Base-by-base conservation (phyloP, 2,888 invertebrate species). In the Drosophila mercatorum region DNA sequence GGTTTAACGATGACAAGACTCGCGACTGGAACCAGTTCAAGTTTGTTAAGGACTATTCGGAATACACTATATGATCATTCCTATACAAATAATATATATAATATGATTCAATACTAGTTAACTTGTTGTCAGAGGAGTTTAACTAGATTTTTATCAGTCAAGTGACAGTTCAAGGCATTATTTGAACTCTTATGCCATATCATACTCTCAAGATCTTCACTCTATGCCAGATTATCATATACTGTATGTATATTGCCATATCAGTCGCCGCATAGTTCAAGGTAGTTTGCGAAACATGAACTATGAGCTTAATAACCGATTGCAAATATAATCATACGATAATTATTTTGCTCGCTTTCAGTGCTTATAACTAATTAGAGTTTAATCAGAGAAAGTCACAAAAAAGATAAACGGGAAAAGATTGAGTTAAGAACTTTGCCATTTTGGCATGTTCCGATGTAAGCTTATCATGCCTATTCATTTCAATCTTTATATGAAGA, bases 211-310 rank as follows among this genome's bases (percentile, higher is more conserved):
- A 46, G 46, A 46, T 46, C 46, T 46, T 26, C 1, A 12, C 5
- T 22, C 2, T 22, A 22, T 2, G 22, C 44, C 22, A 11, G 22
- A 11, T 44, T 22, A 14, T 14, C 2, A 26, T 44, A 22, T 44
- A 44, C 11, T 44, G 12, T 26, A 22, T 49, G 34, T 36, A 22
- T 34, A 26, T 12, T 51, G 3, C 10, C n/a, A 49, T 51, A 51
- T 51, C 51, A 22, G 51, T 51, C 36, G 17, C 5, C 12, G 0
- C 51, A 51, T 51, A 51, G 51, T 51, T 51, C 51, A 51, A 34
- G 51, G 51, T 8, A 17, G 34, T 12, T 34, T 34, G 17, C 49
- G 3, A 11, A 31, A n/a, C 28, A 26, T 46, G 26, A 28, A 28
- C 14, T 4, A 14, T 47, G 47, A 14, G 14, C 47, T 28, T 14